Conservation (phyloP, 1,140 invertebrate species). For the Hypothenemus hampei region DNA sequence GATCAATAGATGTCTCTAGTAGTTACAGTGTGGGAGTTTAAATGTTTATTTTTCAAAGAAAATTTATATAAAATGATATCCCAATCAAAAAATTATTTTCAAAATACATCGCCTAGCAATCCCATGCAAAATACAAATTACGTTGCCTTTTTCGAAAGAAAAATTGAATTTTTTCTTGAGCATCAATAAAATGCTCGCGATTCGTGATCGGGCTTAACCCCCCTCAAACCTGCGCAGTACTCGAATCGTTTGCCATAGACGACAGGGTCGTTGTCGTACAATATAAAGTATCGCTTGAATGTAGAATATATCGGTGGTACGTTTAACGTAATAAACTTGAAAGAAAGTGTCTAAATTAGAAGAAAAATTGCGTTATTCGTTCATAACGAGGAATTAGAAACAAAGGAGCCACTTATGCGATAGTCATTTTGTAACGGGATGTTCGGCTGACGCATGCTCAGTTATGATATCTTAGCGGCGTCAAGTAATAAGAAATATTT, state of each 20-base stretch:
- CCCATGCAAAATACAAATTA: no score
- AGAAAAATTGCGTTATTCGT: conserved; percentile 1
- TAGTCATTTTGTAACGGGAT: conserved; percentile 36
- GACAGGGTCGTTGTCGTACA: conserved; percentile 31
- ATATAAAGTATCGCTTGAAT: conserved; percentile 7
- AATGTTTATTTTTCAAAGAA: no score
- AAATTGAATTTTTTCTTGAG: no score
- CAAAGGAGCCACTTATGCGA: conserved; percentile 33
- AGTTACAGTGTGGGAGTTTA: no score
- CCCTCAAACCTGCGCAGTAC: conserved; percentile 19
- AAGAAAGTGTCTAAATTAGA: conserved; percentile 12
- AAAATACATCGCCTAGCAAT: no score
- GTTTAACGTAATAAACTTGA: conserved; percentile 2
- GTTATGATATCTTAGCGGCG: conserved; percentile 39
- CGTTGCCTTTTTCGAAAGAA: no score
- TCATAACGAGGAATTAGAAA: conserved; percentile 4
- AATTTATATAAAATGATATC: no score
- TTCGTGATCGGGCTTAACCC: conserved; percentile 24
- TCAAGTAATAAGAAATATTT: conserved; percentile 36
- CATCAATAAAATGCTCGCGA: background rate
- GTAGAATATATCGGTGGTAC: conserved; percentile 7
- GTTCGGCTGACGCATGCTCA: conserved; percentile 34
- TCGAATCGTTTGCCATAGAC: conserved; percentile 9
- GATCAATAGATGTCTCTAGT: no score
- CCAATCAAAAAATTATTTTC: no score